Base-by-base conservation (phyloP, 2,888 invertebrate species). In the Platyscelio sp. region DNA sequence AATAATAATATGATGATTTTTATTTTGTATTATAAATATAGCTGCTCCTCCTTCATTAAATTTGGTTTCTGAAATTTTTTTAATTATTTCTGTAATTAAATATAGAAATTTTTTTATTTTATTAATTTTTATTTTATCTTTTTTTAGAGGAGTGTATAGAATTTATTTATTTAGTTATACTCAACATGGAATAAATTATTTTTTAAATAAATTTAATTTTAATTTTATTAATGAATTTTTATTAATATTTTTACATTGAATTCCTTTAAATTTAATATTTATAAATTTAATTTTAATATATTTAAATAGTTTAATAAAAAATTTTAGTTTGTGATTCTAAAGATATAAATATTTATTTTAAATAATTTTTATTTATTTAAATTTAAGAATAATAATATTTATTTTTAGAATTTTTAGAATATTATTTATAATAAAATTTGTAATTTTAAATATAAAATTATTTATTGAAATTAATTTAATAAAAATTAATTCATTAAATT, bases 271-370 rank as follows among this genome's bases (percentile, higher is more conserved):
- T 95, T 91, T 96, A 89, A 92, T 95, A 92, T 92, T 96, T 94
- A 93, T 96, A 91, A 95, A 95, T 84, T 58, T 88, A 86, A 88
- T 92, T 93, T 92, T 94, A n/a, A n/a, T 91, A 94, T 93, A 79
- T 94, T 95, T 95, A 95, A 95, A 94, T 96, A 96, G 95, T 96
- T 96, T 95, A 96, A 94, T n/a, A 60, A 87, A 95, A 96, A 96
- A 96, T 95, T 94, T 95, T 95, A 95, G 95, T 95, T 96, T 96
- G 96, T 96, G 96, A 95, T 90, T 80, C 95, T 95, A 95, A 94
- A 94, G 94, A 95, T 95, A 94, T 95, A 38, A 74, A 68, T 94
- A 90, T 93, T 91, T 94, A n/a, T n/a, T n/a, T n/a, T 94, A 95
- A 94, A 95, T 94, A 93, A 93, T 95, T 94, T 83, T 46, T 29